A percentile compares a stretch with the other conserved stretches of the same genome.
These are phyloP conservation scores for Rhadina sibilatrix DNA, from an alignment of 2,113 vertebrate genomes.

Conservation along the genomic window DNA sequence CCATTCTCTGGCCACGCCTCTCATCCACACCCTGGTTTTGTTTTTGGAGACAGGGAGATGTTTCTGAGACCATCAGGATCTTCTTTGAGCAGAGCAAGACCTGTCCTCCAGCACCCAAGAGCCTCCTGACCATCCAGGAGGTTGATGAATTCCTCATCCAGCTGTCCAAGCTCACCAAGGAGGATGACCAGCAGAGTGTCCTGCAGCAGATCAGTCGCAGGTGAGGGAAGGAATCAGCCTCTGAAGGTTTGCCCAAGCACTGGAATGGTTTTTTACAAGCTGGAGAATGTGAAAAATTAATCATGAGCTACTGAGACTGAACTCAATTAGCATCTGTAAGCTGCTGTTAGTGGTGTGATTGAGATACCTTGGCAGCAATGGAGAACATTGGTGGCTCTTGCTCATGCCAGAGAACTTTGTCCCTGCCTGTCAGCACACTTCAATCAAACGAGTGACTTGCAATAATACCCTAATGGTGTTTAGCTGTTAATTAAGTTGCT, in stretches of 20 bases:
- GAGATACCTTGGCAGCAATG: neutral
- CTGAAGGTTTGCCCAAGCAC: neutral
- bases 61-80: slow-evolving; percentile 92
- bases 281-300: neutral
- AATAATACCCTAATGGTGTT: neutral
- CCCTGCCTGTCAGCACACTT: neutral
- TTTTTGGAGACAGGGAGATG: slow-evolving; percentile 84
- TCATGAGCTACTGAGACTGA: neutral
- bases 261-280: neutral
- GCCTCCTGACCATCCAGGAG: slow-evolving; percentile 92
- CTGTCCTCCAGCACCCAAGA: slow-evolving; percentile 90
- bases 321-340: neutral
- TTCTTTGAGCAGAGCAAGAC: slow-evolving; percentile 92
- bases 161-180: slow-evolving; percentile 91
- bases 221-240: slow-evolving; percentile 55
- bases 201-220: slow-evolving; percentile 86
- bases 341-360: neutral
- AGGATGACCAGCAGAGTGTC: slow-evolving; percentile 93
- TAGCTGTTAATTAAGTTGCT: neutral
- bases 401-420: neutral
- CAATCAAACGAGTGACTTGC: neutral
- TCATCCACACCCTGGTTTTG: neutral
- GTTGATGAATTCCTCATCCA: slow-evolving; percentile 86
- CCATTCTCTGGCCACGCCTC: neutral
- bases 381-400: neutral